Evolutionary conservation across 2,888 invertebrate species (phyloP).

Genomic region (Brachylomia viminalis): DNA sequence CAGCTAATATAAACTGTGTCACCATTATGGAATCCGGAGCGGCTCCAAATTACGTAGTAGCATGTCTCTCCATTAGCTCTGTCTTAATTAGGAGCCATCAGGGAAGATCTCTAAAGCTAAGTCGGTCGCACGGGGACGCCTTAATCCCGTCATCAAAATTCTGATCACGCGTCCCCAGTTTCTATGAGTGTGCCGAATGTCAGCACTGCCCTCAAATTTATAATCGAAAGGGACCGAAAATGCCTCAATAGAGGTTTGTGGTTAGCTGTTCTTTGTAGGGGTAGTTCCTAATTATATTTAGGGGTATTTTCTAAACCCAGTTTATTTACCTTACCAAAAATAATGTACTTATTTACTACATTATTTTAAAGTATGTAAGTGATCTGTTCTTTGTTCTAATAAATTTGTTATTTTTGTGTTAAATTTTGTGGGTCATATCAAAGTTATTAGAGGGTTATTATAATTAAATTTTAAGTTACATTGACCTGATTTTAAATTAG

Average conservation of each 20-base stretch:
- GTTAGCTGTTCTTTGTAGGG: conserved; percentile 39
- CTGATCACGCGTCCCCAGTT: conserved; percentile 84
- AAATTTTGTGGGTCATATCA: not conserved
- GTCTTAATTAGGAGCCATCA: conserved; percentile 84
- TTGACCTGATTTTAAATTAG: conserved; percentile 42
- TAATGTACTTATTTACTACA: not conserved
- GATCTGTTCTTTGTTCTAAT: not conserved
- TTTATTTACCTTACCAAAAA: not conserved
- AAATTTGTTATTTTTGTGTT: not conserved
- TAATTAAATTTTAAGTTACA: conserved; percentile 18
- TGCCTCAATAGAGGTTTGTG: conserved; percentile 56
- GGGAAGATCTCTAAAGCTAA: conserved; percentile 80
- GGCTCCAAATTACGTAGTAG: conserved; percentile 71
- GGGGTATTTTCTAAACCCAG: not conserved
- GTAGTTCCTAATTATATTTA: not conserved
- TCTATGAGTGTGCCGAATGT: conserved; percentile 83
- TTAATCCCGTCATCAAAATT: conserved; percentile 85
- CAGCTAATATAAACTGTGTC: conserved; percentile 63
- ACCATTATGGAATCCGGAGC: conserved; percentile 68
- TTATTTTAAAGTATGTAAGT: not conserved
- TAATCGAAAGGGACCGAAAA: conserved; percentile 74
- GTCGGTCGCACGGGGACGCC: conserved; percentile 77
- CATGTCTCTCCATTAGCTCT: conserved; percentile 82
- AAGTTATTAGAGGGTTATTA: not conserved
- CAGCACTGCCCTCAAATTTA: conserved; percentile 81